Conservation (phyloP, 1,140 invertebrate species). For the Apis dorsata region DNA sequence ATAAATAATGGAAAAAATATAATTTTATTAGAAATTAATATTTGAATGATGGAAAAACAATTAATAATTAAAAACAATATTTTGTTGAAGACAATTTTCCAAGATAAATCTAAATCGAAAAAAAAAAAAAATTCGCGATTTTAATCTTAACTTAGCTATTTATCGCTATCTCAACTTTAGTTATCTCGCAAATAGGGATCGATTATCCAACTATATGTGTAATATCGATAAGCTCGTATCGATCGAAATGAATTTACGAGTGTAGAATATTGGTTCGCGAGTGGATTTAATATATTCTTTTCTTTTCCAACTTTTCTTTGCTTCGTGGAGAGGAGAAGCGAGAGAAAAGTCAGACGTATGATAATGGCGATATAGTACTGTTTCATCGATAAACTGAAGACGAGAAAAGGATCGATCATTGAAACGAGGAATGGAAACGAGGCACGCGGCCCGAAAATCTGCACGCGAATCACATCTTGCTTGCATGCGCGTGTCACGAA, state of each 20-base stretch:
- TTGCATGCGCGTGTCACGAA: slow-evolving; percentile 53
- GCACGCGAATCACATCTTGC: slow-evolving; percentile 44
- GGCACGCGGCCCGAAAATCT: slow-evolving; percentile 48
- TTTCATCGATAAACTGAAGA: neutral
- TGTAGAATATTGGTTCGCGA: neutral
- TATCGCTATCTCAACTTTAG: slow-evolving; percentile 25
- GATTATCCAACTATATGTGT: neutral
- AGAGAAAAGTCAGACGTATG: neutral
- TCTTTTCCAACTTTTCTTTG: neutral
- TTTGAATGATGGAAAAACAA: no score
- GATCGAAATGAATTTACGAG: slow-evolving; percentile 3
- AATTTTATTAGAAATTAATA: no score
- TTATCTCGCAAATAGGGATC: slow-evolving; percentile 20
- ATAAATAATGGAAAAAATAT: no score
- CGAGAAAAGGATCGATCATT: neutral
- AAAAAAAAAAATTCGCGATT: no score
- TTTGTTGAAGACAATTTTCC: no score
- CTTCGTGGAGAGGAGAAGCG: neutral
- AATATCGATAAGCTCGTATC: neutral
- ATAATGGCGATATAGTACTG: neutral
- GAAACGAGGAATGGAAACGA: neutral
- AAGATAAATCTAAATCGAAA: no score
- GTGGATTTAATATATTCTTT: neutral
- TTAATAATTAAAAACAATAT: no score
- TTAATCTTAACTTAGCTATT: slow-evolving; percentile 21